A percentile compares a stretch with the other conserved stretches of the same genome.
These are phyloP conservation scores for Gymnobelideus leadbeateri DNA, from an alignment of 2,113 vertebrate genomes.

Conservation along the genomic window DNA sequence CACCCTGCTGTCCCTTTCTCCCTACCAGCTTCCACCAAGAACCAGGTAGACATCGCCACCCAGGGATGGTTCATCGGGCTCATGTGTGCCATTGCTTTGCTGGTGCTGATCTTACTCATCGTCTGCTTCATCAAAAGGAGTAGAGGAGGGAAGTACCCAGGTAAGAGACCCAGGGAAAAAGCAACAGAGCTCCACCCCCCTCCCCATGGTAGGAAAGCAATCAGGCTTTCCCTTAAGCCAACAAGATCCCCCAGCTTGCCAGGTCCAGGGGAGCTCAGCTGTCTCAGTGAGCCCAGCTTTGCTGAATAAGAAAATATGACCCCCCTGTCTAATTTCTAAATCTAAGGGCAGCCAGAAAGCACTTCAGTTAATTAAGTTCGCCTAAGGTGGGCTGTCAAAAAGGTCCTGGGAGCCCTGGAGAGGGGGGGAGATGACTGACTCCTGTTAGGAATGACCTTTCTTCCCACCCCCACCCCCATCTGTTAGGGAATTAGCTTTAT, in stretches of 20 bases:
- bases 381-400: not conserved
- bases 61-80: constrained; percentile 99
- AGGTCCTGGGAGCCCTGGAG: not conserved
- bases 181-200: not conserved
- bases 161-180: constrained; percentile 76
- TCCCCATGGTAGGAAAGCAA: not conserved
- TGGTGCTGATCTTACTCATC: constrained; percentile 97
- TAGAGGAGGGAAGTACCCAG: constrained; percentile 96
- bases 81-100: constrained; percentile 98
- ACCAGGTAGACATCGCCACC: constrained; percentile 95
- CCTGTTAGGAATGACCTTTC: constrained; percentile 38
- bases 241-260: not conserved
- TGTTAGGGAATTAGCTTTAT: constrained; percentile 30
- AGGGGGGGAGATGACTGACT: not conserved
- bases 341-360: constrained; percentile 44
- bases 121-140: constrained; percentile 99
- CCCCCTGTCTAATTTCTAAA: constrained; percentile 18
- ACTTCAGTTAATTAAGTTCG: constrained; percentile 57
- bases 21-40: constrained; percentile 92
- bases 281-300: not conserved
- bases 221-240: not conserved
- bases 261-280: not conserved
- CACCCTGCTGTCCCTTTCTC: constrained; percentile 44
- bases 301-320: not conserved
- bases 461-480: constrained; percentile 52